These are phyloP conservation scores for Keiferia lycopersicella DNA, from an alignment of 2,888 invertebrate genomes.

Conservation along the genomic window DNA sequence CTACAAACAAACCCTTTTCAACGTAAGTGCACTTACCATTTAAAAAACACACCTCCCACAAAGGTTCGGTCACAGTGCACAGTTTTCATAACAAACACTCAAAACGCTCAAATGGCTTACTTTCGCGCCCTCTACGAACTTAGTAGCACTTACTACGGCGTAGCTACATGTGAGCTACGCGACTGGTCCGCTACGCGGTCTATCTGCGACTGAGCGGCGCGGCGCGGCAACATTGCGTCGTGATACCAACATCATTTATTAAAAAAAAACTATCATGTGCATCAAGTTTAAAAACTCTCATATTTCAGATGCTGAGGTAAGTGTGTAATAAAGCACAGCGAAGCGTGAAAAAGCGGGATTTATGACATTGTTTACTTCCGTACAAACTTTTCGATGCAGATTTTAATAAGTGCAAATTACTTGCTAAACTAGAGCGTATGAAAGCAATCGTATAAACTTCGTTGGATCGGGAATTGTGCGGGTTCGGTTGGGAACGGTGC, in stretches of 20 bases:
- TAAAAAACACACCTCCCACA: slow-evolving; percentile 25
- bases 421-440: slow-evolving; percentile 7
- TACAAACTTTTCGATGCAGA: background rate
- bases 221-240: slow-evolving; percentile 15
- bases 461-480: slow-evolving; percentile 1
- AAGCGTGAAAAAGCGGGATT: slow-evolving; percentile 16
- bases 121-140: slow-evolving; percentile 29
- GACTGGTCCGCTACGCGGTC: slow-evolving; percentile 26
- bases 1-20: background rate
- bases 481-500: background rate
- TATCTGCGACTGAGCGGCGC: slow-evolving; percentile 25
- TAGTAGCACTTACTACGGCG: slow-evolving; percentile 27
- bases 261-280: slow-evolving; percentile 28
- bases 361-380: slow-evolving; percentile 24
- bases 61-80: slow-evolving; percentile 20
- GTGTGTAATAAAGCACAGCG: slow-evolving; percentile 14
- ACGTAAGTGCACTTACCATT: slow-evolving; percentile 29
- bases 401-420: slow-evolving; percentile 18
- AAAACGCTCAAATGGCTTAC: slow-evolving; percentile 26
- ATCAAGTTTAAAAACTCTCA: slow-evolving; percentile 24
- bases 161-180: slow-evolving; percentile 26
- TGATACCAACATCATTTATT: slow-evolving; percentile 18
- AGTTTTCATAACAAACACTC: slow-evolving; percentile 33
- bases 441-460: slow-evolving; percentile 9
- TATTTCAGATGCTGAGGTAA: slow-evolving; percentile 23